These are phyloP conservation scores for Pygocentrus nattereri DNA, from an alignment of 2,797 vertebrate species.

Conservation along the genomic window DNA sequence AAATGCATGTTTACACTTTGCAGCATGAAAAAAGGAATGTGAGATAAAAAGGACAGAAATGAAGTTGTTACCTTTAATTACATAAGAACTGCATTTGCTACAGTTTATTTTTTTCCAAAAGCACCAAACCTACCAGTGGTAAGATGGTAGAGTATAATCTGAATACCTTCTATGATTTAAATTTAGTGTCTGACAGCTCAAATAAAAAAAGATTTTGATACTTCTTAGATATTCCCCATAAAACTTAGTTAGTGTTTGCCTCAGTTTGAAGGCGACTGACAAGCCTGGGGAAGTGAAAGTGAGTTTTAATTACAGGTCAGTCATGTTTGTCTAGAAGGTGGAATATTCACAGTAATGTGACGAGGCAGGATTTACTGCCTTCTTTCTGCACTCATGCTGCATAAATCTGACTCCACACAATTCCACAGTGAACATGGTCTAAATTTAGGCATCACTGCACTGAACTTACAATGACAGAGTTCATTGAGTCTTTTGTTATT, in stretches of 20 bases:
- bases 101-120: neutral
- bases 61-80: neutral
- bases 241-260: conserved; percentile 67
- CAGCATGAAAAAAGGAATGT: neutral
- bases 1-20: neutral
- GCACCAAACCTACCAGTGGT: neutral
- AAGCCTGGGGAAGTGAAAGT: neutral
- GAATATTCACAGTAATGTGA: neutral
- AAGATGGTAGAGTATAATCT: neutral
- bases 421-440: no score
- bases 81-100: neutral
- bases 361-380: neutral
- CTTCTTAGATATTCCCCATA: neutral
- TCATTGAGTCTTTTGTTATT: no score
- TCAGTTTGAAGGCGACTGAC: neutral
- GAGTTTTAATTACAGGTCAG: neutral
- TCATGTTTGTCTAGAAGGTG: neutral
- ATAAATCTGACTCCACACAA: neutral
- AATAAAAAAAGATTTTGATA: neutral
- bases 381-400: neutral
- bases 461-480: neutral
- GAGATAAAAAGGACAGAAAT: neutral
- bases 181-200: neutral
- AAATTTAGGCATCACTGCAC: neutral
- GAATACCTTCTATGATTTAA: neutral